phyloP scores from a whole-genome alignment of 2,888 invertebrate species.

The Girardia tigrina region DNA sequence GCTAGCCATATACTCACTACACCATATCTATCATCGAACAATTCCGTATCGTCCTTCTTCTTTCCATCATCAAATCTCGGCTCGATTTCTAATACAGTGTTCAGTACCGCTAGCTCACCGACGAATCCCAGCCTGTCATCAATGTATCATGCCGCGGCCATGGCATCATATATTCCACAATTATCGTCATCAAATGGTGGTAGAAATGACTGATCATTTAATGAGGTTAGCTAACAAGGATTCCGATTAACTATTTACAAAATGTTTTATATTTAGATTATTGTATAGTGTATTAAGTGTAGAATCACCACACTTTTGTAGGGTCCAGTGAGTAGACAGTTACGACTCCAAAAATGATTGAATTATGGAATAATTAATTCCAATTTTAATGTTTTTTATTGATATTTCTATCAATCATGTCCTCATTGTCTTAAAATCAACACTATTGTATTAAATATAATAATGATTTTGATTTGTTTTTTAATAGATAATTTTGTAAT shows the following conservation, averaged over 20 bases:
- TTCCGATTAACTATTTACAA: no score
- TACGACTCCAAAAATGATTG: background rate
- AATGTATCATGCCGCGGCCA: background rate
- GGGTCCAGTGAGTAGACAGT: background rate
- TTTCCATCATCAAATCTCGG: background rate
- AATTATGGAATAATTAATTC: background rate
- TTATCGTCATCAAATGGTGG: conserved; percentile 10
- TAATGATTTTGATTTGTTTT: background rate
- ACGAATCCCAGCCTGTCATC: conserved; percentile 11
- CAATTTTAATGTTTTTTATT: conserved; percentile 6
- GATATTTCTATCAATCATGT: background rate
- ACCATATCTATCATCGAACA: conserved; percentile 19
- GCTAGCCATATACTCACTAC: conserved; percentile 8
- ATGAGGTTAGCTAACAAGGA: background rate
- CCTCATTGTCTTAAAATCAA: conserved; percentile 19
- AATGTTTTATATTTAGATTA: background rate
- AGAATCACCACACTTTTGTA: conserved; percentile 2
- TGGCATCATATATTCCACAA: conserved; percentile 17
- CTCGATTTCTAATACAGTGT: conserved; percentile 2
- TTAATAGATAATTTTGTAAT: no score
- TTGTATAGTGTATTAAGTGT: conserved; percentile 16
- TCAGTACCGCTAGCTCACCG: conserved; percentile 16
- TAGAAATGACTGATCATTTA: background rate
- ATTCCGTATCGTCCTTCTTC: background rate
- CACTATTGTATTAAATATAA: conserved; percentile 13